Evolutionary conservation across 1,140 invertebrate species (phyloP), one percentile per base, ranked within the genome.

Genomic region (Drosophila lacteicornis): DNA sequence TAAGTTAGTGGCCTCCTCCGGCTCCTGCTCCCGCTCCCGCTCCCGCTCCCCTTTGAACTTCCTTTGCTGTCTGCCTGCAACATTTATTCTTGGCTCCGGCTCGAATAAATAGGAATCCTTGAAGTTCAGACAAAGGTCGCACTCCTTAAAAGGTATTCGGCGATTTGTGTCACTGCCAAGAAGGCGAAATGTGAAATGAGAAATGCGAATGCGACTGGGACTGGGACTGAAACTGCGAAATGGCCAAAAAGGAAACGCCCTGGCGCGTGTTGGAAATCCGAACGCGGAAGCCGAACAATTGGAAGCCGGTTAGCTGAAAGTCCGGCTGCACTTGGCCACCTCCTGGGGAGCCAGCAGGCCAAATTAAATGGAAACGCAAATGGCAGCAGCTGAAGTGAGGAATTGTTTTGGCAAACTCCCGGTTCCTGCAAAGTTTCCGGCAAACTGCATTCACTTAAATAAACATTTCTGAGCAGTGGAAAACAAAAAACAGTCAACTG

Each of bases 111-210:
- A 78, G 80, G 62, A 61, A 81, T 81, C 85, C 85, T 88, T 88
- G 85, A 88, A 68, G 50, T 76, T 73, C 66, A 59, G 42, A 79
- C 81, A 81, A 90, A 90, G 84, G 85, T 90, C 85, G 65, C 76
- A 58, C 46, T 80, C 30, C 79, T 51, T 55, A 65, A 49, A 63
- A 65, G 61, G 56, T 81, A 75, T 75, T 70, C 60, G 66, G 27
- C 60, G 30, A 75, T 73, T 78, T 71, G 51, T 82, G 75, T 69
- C 67, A 69, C 74, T 62, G 63, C 75, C 68, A 78, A 65, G 59
- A 56, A 60, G 62, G 27, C 56, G 19, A 45, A 80, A 36, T 36
- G 38, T 19, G 36, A 40, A 56, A 40, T 56, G 53, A 11, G 19
- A 56, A 40, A 40, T 56, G 53, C 33, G 53, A 36, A 33, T 38